Evolutionary conservation across 1,140 invertebrate species (phyloP), one percentile per base, ranked within the genome.

Genomic region (Zaprionus davidi): DNA sequence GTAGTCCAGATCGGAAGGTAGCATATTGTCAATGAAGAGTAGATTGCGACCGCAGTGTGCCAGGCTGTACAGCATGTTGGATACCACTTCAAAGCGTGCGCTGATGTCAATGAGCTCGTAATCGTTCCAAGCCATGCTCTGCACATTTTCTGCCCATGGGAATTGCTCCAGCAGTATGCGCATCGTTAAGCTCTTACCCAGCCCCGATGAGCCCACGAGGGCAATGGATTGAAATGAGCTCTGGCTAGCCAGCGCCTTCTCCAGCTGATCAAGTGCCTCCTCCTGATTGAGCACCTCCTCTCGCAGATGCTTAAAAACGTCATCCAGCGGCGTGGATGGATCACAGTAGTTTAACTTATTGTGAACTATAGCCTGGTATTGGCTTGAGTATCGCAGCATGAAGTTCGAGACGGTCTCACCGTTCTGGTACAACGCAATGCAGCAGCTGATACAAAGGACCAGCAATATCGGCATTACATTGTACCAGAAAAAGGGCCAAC

Each of bases 331-430:
- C n/a, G 71, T 13, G n/a, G 7, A 17, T 13, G 63, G 58, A 31
- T 82, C 63, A 56, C 90, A 91, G 49, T 91, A 90, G 46, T 90
- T 71, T 0, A 56, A 15, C 34, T 80, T 84, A 13, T 86, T 81
- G 64, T 91, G 79, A 0, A 90, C 58, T 26, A 90, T 84, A 13
- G 72, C 67, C 13, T 78, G 67, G 13, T 78, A 81, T 13, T 82
- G 80, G 3, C 15, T 62, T 2, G 34, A 31, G 24, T 82, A 82
- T 5, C 59, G 79, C 5, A 75, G 58, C 58, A 68, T 46, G 28
- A 82, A 77, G 9, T 64, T 66, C 7, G 66, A 34, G 3, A 82
- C 17, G n/a, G n/a, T 28, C 7, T 57, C 41, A 3, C 51, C 20
- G 5, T 68, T 68, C 31, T 69, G 55, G n/a, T 63, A 69, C 36